Conservation (phyloP, 2,888 invertebrate genomes). For the Rapana venosa region DNA sequence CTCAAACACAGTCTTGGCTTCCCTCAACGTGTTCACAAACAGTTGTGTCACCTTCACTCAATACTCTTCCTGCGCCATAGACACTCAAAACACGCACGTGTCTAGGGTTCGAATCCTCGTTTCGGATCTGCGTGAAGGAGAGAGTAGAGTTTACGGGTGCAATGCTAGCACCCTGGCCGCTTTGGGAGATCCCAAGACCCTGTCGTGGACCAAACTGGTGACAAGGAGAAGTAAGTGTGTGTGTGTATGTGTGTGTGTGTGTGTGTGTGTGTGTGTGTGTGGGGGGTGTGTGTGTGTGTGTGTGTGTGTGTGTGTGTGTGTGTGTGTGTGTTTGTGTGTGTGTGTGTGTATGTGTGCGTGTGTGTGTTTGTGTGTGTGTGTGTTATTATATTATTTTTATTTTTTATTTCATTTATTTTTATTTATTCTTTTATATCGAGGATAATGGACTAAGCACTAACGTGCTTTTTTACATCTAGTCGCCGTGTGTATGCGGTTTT, state of each 20-base stretch:
- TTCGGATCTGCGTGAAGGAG: slow-evolving; percentile 25
- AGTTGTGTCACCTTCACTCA: slow-evolving; percentile 31
- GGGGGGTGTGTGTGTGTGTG: neutral
- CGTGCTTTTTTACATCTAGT: neutral
- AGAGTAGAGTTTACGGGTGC: slow-evolving; percentile 31
- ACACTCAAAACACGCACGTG: neutral
- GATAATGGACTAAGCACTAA: too few species aligned
- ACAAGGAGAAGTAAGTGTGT: slow-evolving; percentile 15
- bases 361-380: slow-evolving; percentile 14
- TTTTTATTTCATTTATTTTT: too few species aligned
- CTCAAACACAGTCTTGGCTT: neutral
- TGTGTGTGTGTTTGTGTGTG: slow-evolving; percentile 1
- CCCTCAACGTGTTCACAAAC: slow-evolving; percentile 18
- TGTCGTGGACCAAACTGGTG: neutral
- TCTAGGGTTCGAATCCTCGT: slow-evolving; percentile 15
- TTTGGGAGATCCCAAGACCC: neutral
- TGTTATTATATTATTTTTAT: neutral
- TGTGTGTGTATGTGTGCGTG: neutral
- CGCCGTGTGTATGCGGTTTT: too few species aligned
- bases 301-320: neutral
- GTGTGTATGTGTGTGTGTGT: neutral
- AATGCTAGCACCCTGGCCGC: slow-evolving; percentile 25
- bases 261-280: neutral
- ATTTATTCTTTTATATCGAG: neutral
- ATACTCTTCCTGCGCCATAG: slow-evolving; percentile 16